Percentiles rank a stretch among this genome's conserved stretches.
Evolutionary conservation across 1,140 invertebrate genomes (phyloP).

Genomic region (Hesperophylax magnus): DNA sequence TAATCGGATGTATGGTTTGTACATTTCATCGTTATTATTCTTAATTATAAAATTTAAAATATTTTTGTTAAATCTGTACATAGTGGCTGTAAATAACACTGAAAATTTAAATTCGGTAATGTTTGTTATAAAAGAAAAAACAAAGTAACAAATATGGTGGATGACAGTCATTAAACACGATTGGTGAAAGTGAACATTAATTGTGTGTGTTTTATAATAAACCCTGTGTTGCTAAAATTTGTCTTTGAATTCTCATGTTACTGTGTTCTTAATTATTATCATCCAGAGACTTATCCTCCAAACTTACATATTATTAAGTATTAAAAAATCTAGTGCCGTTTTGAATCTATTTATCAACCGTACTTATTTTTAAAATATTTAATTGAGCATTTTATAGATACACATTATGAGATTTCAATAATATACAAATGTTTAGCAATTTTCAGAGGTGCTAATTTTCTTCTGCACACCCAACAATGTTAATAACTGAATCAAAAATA

Average conservation of each 20-base stretch:
- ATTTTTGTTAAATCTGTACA: slow-evolving; percentile 54
- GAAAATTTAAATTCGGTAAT: slow-evolving; percentile 49
- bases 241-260: slow-evolving; percentile 33
- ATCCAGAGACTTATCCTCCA: slow-evolving; percentile 28
- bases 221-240: slow-evolving; percentile 39
- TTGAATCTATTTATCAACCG: slow-evolving; percentile 45
- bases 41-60: slow-evolving; percentile 55
- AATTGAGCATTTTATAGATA: slow-evolving; percentile 57
- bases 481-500: slow-evolving; percentile 28
- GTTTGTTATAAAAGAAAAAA: slow-evolving; percentile 45
- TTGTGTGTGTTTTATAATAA: slow-evolving; percentile 27
- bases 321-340: slow-evolving; percentile 51
- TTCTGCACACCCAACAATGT: slow-evolving; percentile 34
- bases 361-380: slow-evolving; percentile 48
- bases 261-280: slow-evolving; percentile 30
- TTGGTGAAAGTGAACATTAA: slow-evolving; percentile 41
- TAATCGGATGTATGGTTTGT: slow-evolving; percentile 46
- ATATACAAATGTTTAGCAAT: slow-evolving; percentile 24
- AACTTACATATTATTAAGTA: slow-evolving; percentile 33
- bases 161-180: slow-evolving; percentile 44
- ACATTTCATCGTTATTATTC: slow-evolving; percentile 56
- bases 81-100: slow-evolving; percentile 56
- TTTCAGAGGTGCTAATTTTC: slow-evolving; percentile 7
- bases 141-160: slow-evolving; percentile 42
- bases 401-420: slow-evolving; percentile 38